These are phyloP conservation scores for Propithecus perrieri DNA, from an alignment of 2,797 vertebrate species.

Conservation along the genomic window DNA sequence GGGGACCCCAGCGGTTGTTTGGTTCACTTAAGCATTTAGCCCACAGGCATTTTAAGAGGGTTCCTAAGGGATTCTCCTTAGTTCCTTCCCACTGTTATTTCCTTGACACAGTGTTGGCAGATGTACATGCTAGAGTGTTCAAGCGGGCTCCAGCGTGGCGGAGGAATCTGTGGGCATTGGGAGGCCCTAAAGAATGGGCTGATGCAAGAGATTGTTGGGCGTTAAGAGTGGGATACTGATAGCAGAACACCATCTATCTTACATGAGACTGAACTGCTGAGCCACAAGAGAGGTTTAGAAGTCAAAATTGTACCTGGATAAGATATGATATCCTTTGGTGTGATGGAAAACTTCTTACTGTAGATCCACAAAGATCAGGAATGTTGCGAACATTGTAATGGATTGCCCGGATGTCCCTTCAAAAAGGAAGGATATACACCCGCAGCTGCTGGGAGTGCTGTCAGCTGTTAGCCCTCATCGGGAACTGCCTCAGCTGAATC, in stretches of 20 bases:
- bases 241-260: background rate
- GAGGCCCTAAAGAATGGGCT: background rate
- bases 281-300: background rate
- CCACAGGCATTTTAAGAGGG: constrained; percentile 45
- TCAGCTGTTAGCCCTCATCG: background rate
- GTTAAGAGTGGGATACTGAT: background rate
- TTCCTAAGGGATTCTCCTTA: constrained; percentile 35
- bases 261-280: background rate
- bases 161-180: background rate
- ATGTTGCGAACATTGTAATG: background rate
- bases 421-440: background rate
- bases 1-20: background rate
- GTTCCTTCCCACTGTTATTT: constrained; percentile 27
- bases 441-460: background rate
- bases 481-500: background rate
- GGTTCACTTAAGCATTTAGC: constrained; percentile 54
- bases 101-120: background rate
- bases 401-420: background rate
- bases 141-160: background rate
- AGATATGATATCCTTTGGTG: background rate
- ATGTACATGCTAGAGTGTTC: background rate
- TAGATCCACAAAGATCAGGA: background rate
- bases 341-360: background rate
- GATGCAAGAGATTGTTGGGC: background rate
- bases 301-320: background rate